Evolutionary conservation across 1,140 invertebrate genomes (phyloP).

Genomic region (Harlomillsia oculata): DNA sequence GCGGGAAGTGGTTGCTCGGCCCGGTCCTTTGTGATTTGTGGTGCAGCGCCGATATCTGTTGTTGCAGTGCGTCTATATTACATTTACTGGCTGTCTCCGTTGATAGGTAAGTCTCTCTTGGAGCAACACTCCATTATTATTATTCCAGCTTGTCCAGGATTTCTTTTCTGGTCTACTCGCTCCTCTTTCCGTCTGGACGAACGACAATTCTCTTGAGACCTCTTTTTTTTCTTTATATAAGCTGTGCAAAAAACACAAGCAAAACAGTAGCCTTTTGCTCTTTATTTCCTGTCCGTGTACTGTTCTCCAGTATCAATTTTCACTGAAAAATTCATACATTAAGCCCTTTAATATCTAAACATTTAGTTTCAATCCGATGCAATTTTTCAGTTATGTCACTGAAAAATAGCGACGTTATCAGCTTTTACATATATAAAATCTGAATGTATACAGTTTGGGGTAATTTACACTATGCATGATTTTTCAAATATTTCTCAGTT

Average conservation of each 20-base stretch:
- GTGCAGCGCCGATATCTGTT: constrained; percentile 55
- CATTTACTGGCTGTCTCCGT: constrained; percentile 89
- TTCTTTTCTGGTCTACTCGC: neutral
- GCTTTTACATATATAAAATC: too few relatives aligned
- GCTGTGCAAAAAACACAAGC: too few relatives aligned
- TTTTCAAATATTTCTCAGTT: too few relatives aligned
- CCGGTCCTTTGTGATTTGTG: constrained; percentile 84
- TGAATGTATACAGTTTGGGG: too few relatives aligned
- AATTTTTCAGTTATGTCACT: too few relatives aligned
- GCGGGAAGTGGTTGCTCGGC: constrained; percentile 63
- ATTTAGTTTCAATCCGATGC: too few relatives aligned
- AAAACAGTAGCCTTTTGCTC: neutral
- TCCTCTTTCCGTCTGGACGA: too few relatives aligned
- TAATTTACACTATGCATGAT: too few relatives aligned
- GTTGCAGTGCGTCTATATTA: constrained; percentile 85
- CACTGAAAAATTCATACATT: neutral
- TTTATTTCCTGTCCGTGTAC: neutral
- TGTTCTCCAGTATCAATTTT: neutral
- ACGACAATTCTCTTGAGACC: too few relatives aligned
- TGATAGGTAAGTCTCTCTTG: constrained; percentile 59
- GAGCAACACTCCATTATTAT: neutral
- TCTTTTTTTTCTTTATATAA: too few relatives aligned
- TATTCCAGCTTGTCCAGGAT: neutral
- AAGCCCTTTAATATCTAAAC: neutral
- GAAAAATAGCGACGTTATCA: too few relatives aligned